Evolutionary conservation across 2,888 invertebrate species (phyloP).

Genomic region (Melanargia galathea): DNA sequence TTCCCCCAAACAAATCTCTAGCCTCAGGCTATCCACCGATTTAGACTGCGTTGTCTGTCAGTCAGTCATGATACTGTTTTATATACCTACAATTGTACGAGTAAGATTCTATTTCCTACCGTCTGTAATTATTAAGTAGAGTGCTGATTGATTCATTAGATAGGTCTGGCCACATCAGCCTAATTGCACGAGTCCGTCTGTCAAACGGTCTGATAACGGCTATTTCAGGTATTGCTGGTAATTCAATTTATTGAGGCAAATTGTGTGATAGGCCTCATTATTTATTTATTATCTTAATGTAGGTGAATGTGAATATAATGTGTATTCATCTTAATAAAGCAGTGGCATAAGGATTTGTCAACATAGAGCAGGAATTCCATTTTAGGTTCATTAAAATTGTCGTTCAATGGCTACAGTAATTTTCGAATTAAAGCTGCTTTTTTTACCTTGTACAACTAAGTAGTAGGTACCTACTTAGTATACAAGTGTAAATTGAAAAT

Average conservation of each 20-base stretch:
- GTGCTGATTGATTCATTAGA: conserved; percentile 28
- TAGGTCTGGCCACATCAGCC: conserved; percentile 33
- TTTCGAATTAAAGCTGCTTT: too few relatives aligned
- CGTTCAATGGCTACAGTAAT: too few relatives aligned
- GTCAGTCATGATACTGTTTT: too few relatives aligned
- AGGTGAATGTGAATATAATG: not conserved
- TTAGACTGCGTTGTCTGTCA: too few relatives aligned
- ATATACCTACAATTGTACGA: too few relatives aligned
- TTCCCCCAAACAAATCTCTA: too few relatives aligned
- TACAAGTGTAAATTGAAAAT: too few relatives aligned
- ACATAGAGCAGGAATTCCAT: not conserved
- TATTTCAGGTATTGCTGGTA: conserved; percentile 25
- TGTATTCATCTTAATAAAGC: not conserved
- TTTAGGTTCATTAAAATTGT: not conserved
- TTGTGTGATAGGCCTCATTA: conserved; percentile 5
- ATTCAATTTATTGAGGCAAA: conserved; percentile 10
- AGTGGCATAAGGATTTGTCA: not conserved
- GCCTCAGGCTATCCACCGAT: too few relatives aligned
- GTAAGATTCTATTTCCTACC: conserved; percentile 21
- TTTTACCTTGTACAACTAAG: too few relatives aligned
- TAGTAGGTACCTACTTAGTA: too few relatives aligned
- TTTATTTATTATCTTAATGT: conserved; percentile 2
- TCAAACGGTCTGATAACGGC: conserved; percentile 27
- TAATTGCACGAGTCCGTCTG: conserved; percentile 34
- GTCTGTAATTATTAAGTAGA: conserved; percentile 30